Conservation (phyloP, 2,888 invertebrate species). For the Scrobipalpa atriplicella region DNA sequence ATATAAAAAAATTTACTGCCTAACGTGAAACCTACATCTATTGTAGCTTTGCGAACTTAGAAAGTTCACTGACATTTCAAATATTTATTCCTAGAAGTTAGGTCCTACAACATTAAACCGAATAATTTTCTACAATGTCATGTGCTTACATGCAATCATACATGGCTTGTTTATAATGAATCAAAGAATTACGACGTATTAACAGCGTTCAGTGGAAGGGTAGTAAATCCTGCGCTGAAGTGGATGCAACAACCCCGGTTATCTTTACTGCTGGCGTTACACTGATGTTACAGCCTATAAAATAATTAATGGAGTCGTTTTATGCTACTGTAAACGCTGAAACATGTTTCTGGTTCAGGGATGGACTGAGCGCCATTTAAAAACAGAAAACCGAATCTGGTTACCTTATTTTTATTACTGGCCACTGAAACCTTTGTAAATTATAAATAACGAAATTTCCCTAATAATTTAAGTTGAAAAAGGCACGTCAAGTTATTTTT, state of each 20-base stretch:
- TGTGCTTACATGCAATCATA: neutral
- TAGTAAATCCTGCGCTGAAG: conserved; percentile 11
- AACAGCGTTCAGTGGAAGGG: conserved; percentile 21
- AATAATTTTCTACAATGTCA: conserved; percentile 5
- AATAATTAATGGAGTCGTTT: conserved; percentile 74
- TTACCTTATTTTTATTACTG: too few relatives aligned
- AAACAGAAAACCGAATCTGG: too few relatives aligned
- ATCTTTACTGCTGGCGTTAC: conserved; percentile 69
- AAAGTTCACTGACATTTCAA: neutral
- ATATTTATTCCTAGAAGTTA: neutral
- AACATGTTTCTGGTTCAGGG: conserved; percentile 6
- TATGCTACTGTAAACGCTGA: conserved; percentile 62
- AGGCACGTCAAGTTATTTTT: too few relatives aligned
- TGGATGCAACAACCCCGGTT: conserved; percentile 49
- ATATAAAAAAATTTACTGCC: too few relatives aligned
- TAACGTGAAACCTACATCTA: too few relatives aligned
- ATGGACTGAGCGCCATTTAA: neutral
- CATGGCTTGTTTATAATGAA: conserved; percentile 21
- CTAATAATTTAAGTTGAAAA: too few relatives aligned
- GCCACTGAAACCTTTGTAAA: too few relatives aligned
- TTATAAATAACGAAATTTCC: too few relatives aligned
- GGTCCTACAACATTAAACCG: neutral
- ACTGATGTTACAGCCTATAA: conserved; percentile 51
- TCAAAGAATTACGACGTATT: conserved; percentile 11
- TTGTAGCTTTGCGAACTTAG: too few relatives aligned